phyloP scores from a whole-genome alignment of 2,888 invertebrate genomes.

The Folsomia manolachei region DNA sequence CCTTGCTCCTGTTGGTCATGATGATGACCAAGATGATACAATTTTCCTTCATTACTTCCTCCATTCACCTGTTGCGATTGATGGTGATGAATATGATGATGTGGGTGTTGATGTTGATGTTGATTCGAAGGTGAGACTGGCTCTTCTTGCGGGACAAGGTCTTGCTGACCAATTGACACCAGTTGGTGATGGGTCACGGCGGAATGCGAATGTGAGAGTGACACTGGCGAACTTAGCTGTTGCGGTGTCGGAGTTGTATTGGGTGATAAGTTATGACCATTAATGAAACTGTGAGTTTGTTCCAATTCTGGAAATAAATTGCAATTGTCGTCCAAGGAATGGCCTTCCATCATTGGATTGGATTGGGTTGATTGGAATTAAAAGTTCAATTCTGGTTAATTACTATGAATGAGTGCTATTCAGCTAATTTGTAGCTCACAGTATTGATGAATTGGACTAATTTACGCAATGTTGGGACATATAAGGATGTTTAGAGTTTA shows the following conservation, averaged over 20 bases:
- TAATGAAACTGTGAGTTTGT: constrained; percentile 49
- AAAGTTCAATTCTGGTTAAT: constrained; percentile 1
- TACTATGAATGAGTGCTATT: not conserved
- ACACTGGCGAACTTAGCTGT: constrained; percentile 6
- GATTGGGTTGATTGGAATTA: not conserved
- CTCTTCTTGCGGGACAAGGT: constrained; percentile 10
- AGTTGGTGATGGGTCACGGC: not conserved
- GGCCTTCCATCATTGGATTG: constrained; percentile 48
- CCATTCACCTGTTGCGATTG: constrained; percentile 21
- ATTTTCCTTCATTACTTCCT: constrained; percentile 15
- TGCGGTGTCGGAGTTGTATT: constrained; percentile 5
- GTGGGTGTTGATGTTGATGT: constrained; percentile 39
- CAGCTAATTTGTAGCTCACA: not conserved
- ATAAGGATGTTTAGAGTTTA: not conserved
- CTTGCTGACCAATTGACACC: not conserved
- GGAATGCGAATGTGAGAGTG: too few species aligned
- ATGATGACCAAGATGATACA: constrained; percentile 26
- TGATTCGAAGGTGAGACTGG: constrained; percentile 32
- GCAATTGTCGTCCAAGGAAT: constrained; percentile 47
- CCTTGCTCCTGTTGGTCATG: constrained; percentile 32
- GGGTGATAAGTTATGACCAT: constrained; percentile 40
- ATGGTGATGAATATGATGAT: constrained; percentile 36
- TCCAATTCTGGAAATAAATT: constrained; percentile 51
- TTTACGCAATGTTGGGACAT: not conserved
- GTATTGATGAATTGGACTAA: constrained; percentile 9